phyloP scores from a whole-genome alignment of 2,797 vertebrate species.

The Artibeus lituratus region DNA sequence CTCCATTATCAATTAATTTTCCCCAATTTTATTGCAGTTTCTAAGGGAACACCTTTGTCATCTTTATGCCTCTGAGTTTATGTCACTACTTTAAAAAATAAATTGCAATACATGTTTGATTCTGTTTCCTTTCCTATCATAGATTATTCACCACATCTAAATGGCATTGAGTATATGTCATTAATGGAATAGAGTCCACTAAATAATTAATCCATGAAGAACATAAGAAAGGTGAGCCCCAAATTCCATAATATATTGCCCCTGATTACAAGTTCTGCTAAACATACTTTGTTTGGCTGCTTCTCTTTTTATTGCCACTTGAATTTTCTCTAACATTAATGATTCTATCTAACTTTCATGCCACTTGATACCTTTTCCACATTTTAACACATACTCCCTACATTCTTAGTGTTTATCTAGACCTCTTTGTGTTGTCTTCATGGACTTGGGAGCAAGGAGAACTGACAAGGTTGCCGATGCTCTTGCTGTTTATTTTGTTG shows the following conservation, averaged over 20 bases:
- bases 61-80: background rate
- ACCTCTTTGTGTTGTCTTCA: background rate
- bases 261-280: background rate
- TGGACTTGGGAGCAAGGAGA: background rate
- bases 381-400: background rate
- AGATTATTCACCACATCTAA: background rate
- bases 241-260: background rate
- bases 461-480: background rate
- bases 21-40: background rate
- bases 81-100: background rate
- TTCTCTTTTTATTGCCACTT: background rate
- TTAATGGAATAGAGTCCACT: background rate
- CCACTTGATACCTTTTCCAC: background rate
- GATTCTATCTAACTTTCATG: background rate
- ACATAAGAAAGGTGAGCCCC: background rate
- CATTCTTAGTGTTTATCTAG: background rate
- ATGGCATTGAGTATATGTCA: background rate
- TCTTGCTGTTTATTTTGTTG: background rate
- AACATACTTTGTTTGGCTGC: background rate
- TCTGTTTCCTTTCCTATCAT: background rate
- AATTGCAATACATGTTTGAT: background rate
- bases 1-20: background rate
- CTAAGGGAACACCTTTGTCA: background rate
- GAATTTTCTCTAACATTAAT: background rate
- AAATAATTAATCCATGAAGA: background rate